These are phyloP conservation scores for Zalophus californianus DNA, from an alignment of 2,797 vertebrate genomes.

Conservation along the genomic window DNA sequence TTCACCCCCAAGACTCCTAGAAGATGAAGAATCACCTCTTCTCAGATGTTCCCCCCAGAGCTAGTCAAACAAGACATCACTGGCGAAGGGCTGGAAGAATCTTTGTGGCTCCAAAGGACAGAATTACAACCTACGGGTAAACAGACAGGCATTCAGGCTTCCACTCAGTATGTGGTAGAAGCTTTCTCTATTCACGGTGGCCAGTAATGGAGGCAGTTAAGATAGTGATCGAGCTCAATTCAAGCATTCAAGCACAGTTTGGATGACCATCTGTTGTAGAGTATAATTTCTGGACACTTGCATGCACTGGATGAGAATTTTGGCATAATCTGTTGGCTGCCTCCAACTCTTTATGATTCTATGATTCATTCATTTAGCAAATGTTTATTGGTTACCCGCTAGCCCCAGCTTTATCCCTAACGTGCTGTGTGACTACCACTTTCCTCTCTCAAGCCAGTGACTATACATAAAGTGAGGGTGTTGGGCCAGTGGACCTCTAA, in stretches of 20 bases:
- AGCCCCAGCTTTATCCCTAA: constrained; percentile 35
- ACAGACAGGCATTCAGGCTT: background rate
- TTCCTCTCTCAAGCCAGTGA: background rate
- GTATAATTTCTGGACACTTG: constrained; percentile 47
- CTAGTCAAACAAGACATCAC: background rate
- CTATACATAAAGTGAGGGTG: background rate
- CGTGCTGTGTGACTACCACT: background rate
- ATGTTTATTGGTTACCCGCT: constrained; percentile 47
- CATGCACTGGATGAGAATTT: background rate
- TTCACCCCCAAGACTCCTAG: background rate
- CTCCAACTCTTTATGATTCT: constrained; percentile 53
- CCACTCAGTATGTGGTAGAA: background rate
- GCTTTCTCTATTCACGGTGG: background rate
- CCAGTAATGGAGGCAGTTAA: background rate
- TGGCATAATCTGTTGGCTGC: constrained; percentile 41
- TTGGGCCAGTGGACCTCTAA: background rate
- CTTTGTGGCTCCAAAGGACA: background rate
- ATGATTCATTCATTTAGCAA: constrained; percentile 54
- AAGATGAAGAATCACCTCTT: background rate
- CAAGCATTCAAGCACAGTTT: constrained; percentile 6
- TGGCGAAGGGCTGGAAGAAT: background rate
- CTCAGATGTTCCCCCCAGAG: background rate
- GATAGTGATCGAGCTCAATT: background rate
- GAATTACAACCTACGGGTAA: background rate
- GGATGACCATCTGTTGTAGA: constrained; percentile 1